These are phyloP conservation scores for Cacatua alba DNA, from an alignment of 2,113 vertebrate genomes.

Conservation along the genomic window DNA sequence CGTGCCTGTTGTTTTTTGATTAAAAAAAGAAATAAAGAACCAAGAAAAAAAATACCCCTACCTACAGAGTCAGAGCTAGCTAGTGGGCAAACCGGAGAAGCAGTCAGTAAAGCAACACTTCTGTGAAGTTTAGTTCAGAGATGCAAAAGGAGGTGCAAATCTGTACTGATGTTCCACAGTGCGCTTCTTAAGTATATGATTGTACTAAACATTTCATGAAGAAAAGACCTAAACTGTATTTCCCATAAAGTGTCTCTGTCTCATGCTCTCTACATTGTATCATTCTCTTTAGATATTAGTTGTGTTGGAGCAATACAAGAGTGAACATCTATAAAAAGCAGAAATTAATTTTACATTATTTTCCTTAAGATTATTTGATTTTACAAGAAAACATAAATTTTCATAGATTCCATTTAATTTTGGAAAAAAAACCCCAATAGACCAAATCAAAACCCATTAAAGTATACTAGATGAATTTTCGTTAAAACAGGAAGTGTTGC, in stretches of 20 bases:
- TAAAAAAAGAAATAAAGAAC: background rate
- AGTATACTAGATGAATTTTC: background rate
- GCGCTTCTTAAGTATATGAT: background rate
- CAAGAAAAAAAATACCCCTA: fast-evolving
- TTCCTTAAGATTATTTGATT: background rate
- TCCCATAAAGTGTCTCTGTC: background rate
- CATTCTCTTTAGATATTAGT: background rate
- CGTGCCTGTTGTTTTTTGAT: background rate
- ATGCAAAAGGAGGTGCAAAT: background rate
- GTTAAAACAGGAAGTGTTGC: background rate
- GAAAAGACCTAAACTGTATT: background rate
- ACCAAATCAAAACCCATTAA: background rate
- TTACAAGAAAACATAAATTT: background rate
- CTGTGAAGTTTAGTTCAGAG: background rate
- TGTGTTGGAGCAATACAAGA: background rate
- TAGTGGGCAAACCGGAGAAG: background rate
- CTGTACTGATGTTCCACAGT: background rate
- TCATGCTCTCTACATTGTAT: background rate
- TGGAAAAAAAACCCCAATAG: background rate
- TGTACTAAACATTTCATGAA: background rate
- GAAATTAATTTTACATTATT: background rate
- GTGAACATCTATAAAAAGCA: fast-evolving
- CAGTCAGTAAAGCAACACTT: background rate
- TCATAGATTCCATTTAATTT: background rate
- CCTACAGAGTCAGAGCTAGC: background rate